Conservation (phyloP, 2,888 invertebrate genomes). For the Adelognathus sp. region DNA sequence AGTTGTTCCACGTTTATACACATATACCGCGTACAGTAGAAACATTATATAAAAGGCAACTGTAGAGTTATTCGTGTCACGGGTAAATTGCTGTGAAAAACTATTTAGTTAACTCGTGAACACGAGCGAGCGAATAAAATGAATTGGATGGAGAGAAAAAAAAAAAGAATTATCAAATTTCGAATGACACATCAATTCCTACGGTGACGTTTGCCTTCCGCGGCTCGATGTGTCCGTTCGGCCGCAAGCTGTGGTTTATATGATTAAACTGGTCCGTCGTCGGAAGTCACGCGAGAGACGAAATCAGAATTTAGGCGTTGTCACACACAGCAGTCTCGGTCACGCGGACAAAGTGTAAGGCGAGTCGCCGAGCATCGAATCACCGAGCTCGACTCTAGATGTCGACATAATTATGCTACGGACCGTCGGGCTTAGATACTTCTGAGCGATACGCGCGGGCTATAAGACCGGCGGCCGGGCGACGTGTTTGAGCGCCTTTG, state of each 20-base stretch:
- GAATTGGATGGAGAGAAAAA: background rate
- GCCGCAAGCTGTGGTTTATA: background rate
- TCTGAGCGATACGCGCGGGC: conserved; percentile 15
- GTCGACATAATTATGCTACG: conserved; percentile 75
- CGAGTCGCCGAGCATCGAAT: conserved; percentile 25
- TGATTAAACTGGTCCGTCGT: background rate
- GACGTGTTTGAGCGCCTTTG: conserved; percentile 67
- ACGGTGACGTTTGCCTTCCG: background rate
- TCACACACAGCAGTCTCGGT: conserved; percentile 48
- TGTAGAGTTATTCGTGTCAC: background rate
- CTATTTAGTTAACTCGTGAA: background rate
- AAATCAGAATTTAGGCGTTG: conserved; percentile 72
- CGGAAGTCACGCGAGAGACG: conserved; percentile 65
- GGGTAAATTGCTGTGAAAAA: background rate
- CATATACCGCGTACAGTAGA: too few relatives aligned
- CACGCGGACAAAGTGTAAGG: conserved; percentile 30
- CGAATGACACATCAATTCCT: conserved; percentile 11
- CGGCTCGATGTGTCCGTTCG: background rate
- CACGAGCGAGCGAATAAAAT: background rate
- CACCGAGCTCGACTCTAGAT: conserved; percentile 47
- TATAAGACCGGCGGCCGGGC: conserved; percentile 55
- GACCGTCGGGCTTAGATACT: conserved; percentile 67
- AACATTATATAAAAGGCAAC: background rate
- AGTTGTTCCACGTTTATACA: conserved; percentile 26
- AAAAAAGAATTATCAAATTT: too few relatives aligned